Base-by-base conservation (phyloP, 1,140 invertebrate species). In the Nomia melanderi region DNA sequence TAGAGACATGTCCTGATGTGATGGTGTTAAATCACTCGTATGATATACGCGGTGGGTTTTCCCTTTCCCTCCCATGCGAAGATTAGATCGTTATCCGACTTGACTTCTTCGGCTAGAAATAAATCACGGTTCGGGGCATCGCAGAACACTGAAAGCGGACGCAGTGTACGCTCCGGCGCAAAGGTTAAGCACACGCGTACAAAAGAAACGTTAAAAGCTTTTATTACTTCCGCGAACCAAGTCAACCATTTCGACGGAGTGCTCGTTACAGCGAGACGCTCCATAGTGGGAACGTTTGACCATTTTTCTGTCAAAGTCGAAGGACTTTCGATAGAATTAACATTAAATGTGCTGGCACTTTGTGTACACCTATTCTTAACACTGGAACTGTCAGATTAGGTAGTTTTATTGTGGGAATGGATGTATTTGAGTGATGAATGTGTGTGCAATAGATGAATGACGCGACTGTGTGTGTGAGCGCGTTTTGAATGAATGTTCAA, bases 161-260 rank as follows among this genome's bases (percentile, higher is more conserved):
- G 33, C 11, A 6, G 47, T 33, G 39, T 33, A 60, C 54, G 39
- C 39, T 60, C 14, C 25, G 47, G 71, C 54, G 71, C 71, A 65
- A 65, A 65, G 71, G 71, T 73, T 54, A 73, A 73, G 60, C 47
- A 65, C 71, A 73, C 60, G 56, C 70, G 59, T 73, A 54, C 71
- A 73, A 73, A 73, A 73, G 71, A 73, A 73, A 73, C 41, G 41
- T 73, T 50, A 39, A 73, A 73, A 64, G 41, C 39, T 17, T 65
- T 73, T 73, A 73, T 65, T 63, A 47, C 71, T 73, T 73, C 71
- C 71, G 69, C 69, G 69, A 64, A 65, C 23, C 60, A 39, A 73
- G 71, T 73, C 59, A 73, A 73, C 54, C 69, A 60, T 71, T 60
- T 71, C 69, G 69, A 71, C 69, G 25, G 12, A 44, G 41, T 11